Conservation (phyloP, 2,797 vertebrate genomes). For the Lacerta viridis region DNA sequence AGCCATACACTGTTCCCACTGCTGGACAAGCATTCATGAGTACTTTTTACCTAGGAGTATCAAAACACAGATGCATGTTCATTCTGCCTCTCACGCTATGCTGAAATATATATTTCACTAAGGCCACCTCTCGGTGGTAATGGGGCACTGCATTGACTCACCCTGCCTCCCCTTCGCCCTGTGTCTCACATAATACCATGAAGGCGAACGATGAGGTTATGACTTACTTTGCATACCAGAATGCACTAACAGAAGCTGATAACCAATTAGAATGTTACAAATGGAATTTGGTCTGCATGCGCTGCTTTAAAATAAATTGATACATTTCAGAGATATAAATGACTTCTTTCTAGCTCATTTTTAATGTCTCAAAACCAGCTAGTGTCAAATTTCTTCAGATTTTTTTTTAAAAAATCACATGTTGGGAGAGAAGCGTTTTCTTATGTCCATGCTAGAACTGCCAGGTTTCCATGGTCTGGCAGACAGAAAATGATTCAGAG, state of each 20-base stretch:
- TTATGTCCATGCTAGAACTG: slow-evolving; percentile 43
- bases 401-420: slow-evolving; percentile 60
- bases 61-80: too few relatives aligned
- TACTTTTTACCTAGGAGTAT: too few relatives aligned
- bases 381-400: slow-evolving; percentile 66
- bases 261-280: neutral
- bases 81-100: too few relatives aligned
- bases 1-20: too few relatives aligned
- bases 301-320: neutral
- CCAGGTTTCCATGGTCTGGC: slow-evolving; percentile 41
- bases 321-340: neutral
- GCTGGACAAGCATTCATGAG: neutral
- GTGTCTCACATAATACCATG: neutral
- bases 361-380: slow-evolving; percentile 49
- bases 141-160: neutral
- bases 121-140: neutral
- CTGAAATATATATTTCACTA: neutral
- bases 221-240: neutral
- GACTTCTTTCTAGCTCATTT: slow-evolving; percentile 24
- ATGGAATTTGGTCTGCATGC: neutral
- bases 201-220: neutral
- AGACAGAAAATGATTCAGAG: slow-evolving; percentile 49
- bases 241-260: neutral
- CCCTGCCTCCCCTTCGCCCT: neutral
- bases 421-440: slow-evolving; percentile 56